phyloP scores from a whole-genome alignment of 2,888 invertebrate genomes.

The Hyalella azteca region DNA sequence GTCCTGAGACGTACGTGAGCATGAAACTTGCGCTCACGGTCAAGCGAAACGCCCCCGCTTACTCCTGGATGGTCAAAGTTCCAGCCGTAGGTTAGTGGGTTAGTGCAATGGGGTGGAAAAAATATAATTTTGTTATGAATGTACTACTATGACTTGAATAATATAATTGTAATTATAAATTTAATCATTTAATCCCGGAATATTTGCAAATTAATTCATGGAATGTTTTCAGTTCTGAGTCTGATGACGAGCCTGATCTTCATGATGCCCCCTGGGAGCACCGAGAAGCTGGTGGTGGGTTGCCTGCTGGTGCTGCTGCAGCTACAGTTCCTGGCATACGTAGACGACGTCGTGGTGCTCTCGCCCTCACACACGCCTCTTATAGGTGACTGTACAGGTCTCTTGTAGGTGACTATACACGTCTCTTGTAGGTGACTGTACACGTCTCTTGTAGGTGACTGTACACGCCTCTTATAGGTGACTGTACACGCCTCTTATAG shows the following conservation, averaged over 20 bases:
- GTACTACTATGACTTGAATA: no score
- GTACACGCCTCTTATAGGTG: no score
- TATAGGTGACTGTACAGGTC: constrained; percentile 43
- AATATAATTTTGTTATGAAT: no score
- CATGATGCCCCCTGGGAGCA: constrained; percentile 45
- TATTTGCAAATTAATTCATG: no score
- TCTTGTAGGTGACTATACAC: no score
- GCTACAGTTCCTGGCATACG: constrained; percentile 45
- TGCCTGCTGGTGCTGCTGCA: constrained; percentile 43
- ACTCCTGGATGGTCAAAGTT: constrained; percentile 68
- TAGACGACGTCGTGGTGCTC: constrained; percentile 23
- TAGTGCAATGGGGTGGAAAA: no score
- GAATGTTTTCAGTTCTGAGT: constrained; percentile 38
- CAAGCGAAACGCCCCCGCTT: constrained; percentile 69
- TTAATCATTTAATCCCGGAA: no score
- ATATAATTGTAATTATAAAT: no score
- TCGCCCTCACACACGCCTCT: constrained; percentile 46
- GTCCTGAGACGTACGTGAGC: constrained; percentile 71
- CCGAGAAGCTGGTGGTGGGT: constrained; percentile 45
- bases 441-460: no score
- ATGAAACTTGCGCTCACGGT: constrained; percentile 68
- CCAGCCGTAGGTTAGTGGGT: constrained; percentile 66
- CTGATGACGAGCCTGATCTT: constrained; percentile 39
- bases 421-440: no score
- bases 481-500: no score